phyloP scores from a whole-genome alignment of 2,797 vertebrate genomes.

The Muraenolepis orangiensis region DNA sequence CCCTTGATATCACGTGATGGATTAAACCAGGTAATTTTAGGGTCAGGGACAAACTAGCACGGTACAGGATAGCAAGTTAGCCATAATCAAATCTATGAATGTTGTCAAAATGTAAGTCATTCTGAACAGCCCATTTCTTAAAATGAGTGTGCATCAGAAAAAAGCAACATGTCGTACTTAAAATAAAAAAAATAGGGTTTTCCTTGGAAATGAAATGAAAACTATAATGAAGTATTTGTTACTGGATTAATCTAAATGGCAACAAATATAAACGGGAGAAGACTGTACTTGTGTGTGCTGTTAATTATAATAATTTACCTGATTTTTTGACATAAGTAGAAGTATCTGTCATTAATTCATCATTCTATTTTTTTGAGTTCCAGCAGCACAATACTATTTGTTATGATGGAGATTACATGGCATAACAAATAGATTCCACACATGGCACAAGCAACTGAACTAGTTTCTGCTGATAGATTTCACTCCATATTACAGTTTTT shows the following conservation, averaged over 20 bases:
- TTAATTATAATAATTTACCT: conserved; percentile 20
- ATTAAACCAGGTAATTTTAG: too few relatives aligned
- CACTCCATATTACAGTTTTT: too few relatives aligned
- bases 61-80: too few relatives aligned
- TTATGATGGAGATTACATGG: conserved; percentile 27
- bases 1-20: too few relatives aligned
- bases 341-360: conserved; percentile 40
- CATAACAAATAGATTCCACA: conserved; percentile 22
- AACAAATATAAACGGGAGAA: conserved; percentile 40
- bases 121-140: conserved; percentile 25
- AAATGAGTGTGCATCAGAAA: conserved; percentile 21
- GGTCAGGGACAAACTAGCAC: too few relatives aligned
- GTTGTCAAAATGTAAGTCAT: conserved; percentile 26
- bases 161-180: conserved; percentile 22
- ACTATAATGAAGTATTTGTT: conserved; percentile 24
- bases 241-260: conserved; percentile 37
- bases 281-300: conserved; percentile 11
- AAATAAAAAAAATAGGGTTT: conserved; percentile 17
- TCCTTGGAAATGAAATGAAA: conserved; percentile 11
- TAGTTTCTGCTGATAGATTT: too few relatives aligned
- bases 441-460: too few relatives aligned
- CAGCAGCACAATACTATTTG: conserved; percentile 19
- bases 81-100: conserved; percentile 31
- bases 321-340: conserved; percentile 33
- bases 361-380: conserved; percentile 36